phyloP scores from a whole-genome alignment of 2,797 vertebrate species.

The Danio choprae region DNA sequence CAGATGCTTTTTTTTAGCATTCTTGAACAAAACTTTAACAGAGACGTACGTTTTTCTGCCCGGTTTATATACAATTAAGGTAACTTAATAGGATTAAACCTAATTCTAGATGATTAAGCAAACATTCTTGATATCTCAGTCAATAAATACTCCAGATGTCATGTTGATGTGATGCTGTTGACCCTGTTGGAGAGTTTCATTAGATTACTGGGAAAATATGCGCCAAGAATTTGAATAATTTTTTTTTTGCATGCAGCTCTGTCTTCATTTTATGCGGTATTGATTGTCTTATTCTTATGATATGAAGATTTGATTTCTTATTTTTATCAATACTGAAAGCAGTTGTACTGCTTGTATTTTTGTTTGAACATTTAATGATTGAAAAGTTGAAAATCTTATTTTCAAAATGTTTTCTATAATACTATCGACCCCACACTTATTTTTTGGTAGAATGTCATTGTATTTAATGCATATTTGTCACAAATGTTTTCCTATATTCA shows the following conservation, averaged over 20 bases:
- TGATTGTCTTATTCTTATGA: not conserved
- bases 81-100: not conserved
- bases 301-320: not conserved
- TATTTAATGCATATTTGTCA: not conserved
- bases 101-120: constrained; percentile 13
- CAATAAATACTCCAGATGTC: not conserved
- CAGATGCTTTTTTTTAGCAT: not conserved
- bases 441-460: not conserved
- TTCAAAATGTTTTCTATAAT: too few relatives aligned
- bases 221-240: not conserved
- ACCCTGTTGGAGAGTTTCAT: not conserved
- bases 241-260: not conserved
- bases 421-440: not conserved
- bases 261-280: not conserved
- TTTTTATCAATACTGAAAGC: not conserved
- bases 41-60: not conserved
- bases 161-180: constrained; percentile 5
- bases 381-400: too few relatives aligned
- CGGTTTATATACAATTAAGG: not conserved
- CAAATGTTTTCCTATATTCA: not conserved
- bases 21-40: constrained; percentile 5
- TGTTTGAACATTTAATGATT: not conserved
- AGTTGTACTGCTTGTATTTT: not conserved
- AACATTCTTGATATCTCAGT: constrained; percentile 5
- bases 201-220: not conserved